Evolutionary conservation across 2,113 vertebrate species (phyloP).

Genomic region (Coturnix japonica): DNA sequence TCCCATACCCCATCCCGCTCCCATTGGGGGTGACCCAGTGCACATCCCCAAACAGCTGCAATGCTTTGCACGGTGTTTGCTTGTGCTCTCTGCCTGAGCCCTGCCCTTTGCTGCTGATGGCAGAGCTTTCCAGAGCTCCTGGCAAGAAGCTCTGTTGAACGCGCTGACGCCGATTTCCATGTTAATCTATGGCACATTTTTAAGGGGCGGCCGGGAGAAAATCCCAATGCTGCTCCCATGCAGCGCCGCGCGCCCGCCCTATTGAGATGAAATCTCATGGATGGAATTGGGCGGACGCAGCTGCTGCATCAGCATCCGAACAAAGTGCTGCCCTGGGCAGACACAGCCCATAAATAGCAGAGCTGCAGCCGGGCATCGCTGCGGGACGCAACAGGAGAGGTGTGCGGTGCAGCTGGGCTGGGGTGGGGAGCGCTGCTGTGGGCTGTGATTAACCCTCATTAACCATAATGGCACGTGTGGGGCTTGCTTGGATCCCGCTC

Average conservation of each 20-base stretch:
- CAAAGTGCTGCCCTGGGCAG: constrained; percentile 86
- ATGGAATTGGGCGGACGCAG: constrained; percentile 83
- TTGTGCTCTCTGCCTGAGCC: neutral
- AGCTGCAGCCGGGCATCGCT: neutral
- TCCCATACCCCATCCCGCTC: neutral
- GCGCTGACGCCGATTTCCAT: constrained; percentile 59
- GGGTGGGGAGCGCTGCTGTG: neutral
- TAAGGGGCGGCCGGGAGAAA: constrained; percentile 22
- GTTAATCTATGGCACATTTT: constrained; percentile 66
- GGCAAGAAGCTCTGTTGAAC: constrained; percentile 65
- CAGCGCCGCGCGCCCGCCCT: constrained; percentile 44
- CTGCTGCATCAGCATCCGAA: constrained; percentile 86
- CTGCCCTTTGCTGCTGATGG: constrained; percentile 59
- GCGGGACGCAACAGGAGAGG: constrained; percentile 16
- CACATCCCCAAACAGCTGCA: too few species aligned
- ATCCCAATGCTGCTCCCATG: neutral
- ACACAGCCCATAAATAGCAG: constrained; percentile 86
- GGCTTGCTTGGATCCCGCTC: neutral
- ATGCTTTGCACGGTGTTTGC: too few species aligned
- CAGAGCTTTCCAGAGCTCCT: constrained; percentile 59
- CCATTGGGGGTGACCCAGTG: neutral
- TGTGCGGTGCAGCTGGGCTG: neutral
- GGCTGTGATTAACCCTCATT: neutral
- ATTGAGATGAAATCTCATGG: constrained; percentile 82
- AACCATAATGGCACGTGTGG: too few species aligned